Base-by-base conservation (phyloP, 2,797 vertebrate species). In the Pampus argenteus region DNA sequence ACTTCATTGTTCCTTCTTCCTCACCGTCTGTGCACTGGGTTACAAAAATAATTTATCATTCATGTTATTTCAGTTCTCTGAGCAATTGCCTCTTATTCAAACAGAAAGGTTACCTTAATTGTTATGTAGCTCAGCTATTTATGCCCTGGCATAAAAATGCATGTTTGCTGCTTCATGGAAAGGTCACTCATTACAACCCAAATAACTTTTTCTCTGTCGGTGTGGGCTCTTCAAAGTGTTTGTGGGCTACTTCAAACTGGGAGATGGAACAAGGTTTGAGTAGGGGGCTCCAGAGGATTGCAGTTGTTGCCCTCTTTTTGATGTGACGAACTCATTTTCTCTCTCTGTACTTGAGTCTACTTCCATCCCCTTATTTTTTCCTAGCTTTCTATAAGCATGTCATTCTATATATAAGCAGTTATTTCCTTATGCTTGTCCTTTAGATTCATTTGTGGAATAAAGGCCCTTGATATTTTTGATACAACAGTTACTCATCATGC, bases 41-140 rank as follows among this genome's bases (percentile, higher is more conserved):
- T 90, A 89, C 90, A 90, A 93, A 94, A 94, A 95, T 94, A 92
- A 94, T 95, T 94, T 81, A 94, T 95, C 91, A 93, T 93, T 93
- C 92, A 91, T 93, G 91, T 93, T 92, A 94, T 93, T 94, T 93
- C 89, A 88, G 77, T 91, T 88, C 90, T 92, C 86, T 88, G 91
- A 94, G 92, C 93, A 93, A 94, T 92, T 89, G 90, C 91, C 88
- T 93, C 89, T 93, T 94, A 94, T 94, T 94, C 92, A 93, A 94
- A 93, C 91, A 93, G 91, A 94, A 94, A 94, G 93, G 91, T 94
- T 94, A 94, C 90, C 92, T 93, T 95, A 94, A 95, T 94, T 94
- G 93, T 94, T 94, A 93, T 94, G 93, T 92, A 93, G 94, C 93
- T 94, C 92, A 86, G 93, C 93, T 95, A 93, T 95, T 95, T 95